These are phyloP conservation scores for Scarus forsteni DNA, from an alignment of 2,797 vertebrate genomes.

Conservation along the genomic window DNA sequence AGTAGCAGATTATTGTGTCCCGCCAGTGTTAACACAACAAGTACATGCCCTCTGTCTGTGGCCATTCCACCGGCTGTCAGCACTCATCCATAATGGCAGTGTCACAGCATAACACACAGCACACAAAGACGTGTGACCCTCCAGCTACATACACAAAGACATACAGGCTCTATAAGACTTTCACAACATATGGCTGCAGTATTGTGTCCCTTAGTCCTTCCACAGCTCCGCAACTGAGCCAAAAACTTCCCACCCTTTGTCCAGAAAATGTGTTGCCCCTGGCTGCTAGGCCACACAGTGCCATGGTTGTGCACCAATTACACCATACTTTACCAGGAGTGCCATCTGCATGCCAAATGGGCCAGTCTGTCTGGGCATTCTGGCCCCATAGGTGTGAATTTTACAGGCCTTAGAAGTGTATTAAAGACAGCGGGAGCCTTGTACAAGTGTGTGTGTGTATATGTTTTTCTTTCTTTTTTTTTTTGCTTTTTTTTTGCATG, in stretches of 20 bases:
- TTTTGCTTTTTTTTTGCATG: neutral
- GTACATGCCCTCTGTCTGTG: slow-evolving; percentile 87
- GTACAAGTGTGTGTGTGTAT: slow-evolving; percentile 26
- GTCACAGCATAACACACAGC: slow-evolving; percentile 81
- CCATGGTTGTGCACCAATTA: slow-evolving; percentile 82
- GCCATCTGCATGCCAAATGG: slow-evolving; percentile 83
- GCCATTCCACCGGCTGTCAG: slow-evolving; percentile 88
- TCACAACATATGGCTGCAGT: slow-evolving; percentile 81
- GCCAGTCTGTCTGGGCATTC: slow-evolving; percentile 70
- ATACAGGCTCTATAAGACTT: slow-evolving; percentile 78
- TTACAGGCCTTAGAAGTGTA: slow-evolving; percentile 56
- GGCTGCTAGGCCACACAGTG: slow-evolving; percentile 80
- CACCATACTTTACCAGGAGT: slow-evolving; percentile 75
- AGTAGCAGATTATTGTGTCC: slow-evolving; percentile 91
- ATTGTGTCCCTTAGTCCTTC: slow-evolving; percentile 70
- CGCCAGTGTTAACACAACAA: slow-evolving; percentile 88
- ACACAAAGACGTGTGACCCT: slow-evolving; percentile 83
- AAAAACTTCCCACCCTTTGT: slow-evolving; percentile 77
- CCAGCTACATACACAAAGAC: slow-evolving; percentile 79
- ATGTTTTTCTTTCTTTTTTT: no score
- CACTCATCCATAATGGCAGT: slow-evolving; percentile 86
- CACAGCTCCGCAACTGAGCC: slow-evolving; percentile 69
- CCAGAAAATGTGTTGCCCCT: slow-evolving; percentile 78
- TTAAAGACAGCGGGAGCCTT: slow-evolving; percentile 60
- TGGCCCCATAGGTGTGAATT: slow-evolving; percentile 75